phyloP scores from a whole-genome alignment of 2,888 invertebrate species.

The Lasioglossum morio region DNA sequence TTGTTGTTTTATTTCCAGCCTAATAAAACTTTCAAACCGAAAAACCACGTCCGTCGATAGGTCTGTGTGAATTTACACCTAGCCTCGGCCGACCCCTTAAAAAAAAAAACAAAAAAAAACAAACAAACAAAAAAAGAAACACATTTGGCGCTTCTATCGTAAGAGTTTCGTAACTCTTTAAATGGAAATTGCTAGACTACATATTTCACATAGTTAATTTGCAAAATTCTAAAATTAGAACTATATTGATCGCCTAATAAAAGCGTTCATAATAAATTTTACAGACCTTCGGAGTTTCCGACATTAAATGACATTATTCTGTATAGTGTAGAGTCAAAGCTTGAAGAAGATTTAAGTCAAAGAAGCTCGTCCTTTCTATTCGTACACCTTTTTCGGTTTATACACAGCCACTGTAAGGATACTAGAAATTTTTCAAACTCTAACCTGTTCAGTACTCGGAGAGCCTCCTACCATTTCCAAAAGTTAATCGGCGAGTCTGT shows the following conservation, averaged over 20 bases:
- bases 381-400: too few relatives aligned
- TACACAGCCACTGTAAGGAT: too few relatives aligned
- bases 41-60: background rate
- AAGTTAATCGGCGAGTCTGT: background rate
- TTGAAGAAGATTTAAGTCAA: too few relatives aligned
- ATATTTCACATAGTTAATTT: background rate
- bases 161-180: background rate
- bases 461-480: background rate
- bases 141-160: background rate
- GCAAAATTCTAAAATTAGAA: too few relatives aligned
- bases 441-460: background rate
- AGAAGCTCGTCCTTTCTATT: too few relatives aligned
- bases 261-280: too few relatives aligned
- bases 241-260: too few relatives aligned
- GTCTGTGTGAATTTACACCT: background rate
- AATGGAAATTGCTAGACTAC: background rate
- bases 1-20: constrained; percentile 2
- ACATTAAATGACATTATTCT: too few relatives aligned
- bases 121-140: background rate
- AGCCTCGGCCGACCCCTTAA: background rate
- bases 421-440: too few relatives aligned
- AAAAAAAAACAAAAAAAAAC: background rate
- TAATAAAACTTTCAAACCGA: background rate
- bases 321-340: too few relatives aligned
- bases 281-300: too few relatives aligned